Conservation (phyloP, 2,888 invertebrate genomes). For the Sabellastarte sp. region DNA sequence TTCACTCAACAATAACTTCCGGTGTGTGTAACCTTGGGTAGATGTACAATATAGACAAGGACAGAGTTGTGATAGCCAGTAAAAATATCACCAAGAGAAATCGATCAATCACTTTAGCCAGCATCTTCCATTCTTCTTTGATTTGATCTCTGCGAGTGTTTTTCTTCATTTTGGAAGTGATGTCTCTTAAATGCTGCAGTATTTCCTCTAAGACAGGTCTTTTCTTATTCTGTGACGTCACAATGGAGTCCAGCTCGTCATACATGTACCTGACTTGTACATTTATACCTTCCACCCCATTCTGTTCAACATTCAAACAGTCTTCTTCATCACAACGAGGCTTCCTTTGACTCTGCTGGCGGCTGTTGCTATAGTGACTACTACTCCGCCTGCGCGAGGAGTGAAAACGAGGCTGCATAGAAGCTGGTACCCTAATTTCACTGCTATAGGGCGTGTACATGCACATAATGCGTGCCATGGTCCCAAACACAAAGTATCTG, state of each 20-base stretch:
- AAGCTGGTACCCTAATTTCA: not conserved
- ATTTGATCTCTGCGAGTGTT: slow-evolving; percentile 24
- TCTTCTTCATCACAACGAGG: not conserved
- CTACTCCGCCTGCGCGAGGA: not conserved
- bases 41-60: slow-evolving; percentile 25
- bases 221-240: not conserved
- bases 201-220: slow-evolving; percentile 21
- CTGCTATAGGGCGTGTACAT: slow-evolving; percentile 16
- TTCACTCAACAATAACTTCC: no score
- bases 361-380: not conserved
- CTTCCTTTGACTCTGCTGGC: not conserved
- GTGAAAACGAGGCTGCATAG: not conserved
- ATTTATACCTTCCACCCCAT: slow-evolving; percentile 5
- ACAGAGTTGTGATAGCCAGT: slow-evolving; percentile 21
- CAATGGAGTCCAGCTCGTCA: slow-evolving; percentile 7
- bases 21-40: no score
- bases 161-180: slow-evolving; percentile 23
- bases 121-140: slow-evolving; percentile 28
- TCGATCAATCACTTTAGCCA: slow-evolving; percentile 28
- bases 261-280: not conserved
- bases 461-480: slow-evolving; percentile 37
- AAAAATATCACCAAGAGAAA: slow-evolving; percentile 26
- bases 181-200: slow-evolving; percentile 25
- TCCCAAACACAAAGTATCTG: slow-evolving; percentile 39
- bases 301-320: not conserved